A percentile compares a stretch with the other conserved stretches of the same genome.
Conservation (phyloP, 2,113 vertebrate species). For the Menura novaehollandiae region DNA sequence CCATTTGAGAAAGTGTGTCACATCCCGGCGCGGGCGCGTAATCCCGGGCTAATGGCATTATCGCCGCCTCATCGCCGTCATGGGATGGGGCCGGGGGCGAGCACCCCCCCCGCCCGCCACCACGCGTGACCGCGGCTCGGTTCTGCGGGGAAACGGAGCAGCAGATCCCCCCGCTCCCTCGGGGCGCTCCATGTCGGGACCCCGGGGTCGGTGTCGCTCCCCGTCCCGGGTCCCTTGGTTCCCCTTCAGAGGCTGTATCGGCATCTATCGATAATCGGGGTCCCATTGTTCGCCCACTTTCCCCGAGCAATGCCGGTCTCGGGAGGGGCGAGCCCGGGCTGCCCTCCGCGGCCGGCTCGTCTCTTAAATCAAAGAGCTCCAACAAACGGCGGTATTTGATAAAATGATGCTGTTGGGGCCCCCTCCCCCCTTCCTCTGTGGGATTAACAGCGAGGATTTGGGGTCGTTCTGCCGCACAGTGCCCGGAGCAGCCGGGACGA, state of each 20-base stretch:
- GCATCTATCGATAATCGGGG: rapidly evolving
- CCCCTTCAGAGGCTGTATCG: too few species aligned
- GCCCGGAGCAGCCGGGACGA: not conserved
- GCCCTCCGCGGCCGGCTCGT: not conserved
- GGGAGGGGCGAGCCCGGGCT: not conserved
- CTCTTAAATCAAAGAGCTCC: not conserved
- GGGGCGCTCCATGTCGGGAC: not conserved
- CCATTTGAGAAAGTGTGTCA: conserved; percentile 49
- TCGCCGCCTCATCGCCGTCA: conserved; percentile 9
- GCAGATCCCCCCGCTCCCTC: not conserved
- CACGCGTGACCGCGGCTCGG: not conserved
- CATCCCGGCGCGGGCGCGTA: conserved; percentile 24
- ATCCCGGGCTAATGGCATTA: conserved; percentile 41
- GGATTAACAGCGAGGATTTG: not conserved
- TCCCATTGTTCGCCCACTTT: not conserved
- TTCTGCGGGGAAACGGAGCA: not conserved
- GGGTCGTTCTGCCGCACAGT: not conserved
- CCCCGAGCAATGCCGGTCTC: not conserved
- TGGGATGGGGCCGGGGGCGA: not conserved
- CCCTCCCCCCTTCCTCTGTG: not conserved
- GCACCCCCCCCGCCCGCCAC: not conserved
- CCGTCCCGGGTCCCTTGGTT: rapidly evolving
- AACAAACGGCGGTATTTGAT: not conserved
- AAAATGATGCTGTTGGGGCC: not conserved
- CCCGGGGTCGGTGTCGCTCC: too few species aligned